Percentiles rank a stretch among this genome's conserved stretches.
phyloP scores from a whole-genome alignment of 2,113 vertebrate genomes.

The Anoplopoma fimbria region DNA sequence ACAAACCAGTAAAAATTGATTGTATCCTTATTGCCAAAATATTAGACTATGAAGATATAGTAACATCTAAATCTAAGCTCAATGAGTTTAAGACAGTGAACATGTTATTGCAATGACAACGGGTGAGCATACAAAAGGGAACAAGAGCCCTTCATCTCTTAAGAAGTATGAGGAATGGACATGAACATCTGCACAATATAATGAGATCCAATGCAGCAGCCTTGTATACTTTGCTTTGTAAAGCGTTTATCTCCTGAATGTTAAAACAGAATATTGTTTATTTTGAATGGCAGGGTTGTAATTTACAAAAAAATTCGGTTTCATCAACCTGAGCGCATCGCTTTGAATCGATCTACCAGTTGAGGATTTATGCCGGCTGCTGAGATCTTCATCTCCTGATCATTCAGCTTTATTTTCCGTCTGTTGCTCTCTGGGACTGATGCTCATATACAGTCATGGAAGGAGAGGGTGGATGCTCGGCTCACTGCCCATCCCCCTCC shows the following conservation, averaged over 20 bases:
- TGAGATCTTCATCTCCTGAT: constrained; percentile 15
- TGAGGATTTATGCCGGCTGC: constrained; percentile 14
- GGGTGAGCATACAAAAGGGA: background rate
- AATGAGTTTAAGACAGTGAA: background rate
- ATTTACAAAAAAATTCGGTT: background rate
- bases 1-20: background rate
- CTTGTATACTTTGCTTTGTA: background rate
- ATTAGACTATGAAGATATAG: background rate
- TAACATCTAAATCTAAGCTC: background rate
- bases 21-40: background rate
- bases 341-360: background rate
- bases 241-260: background rate
- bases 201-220: background rate
- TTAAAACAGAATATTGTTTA: background rate
- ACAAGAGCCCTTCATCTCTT: background rate
- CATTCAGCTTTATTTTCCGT: constrained; percentile 34
- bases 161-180: background rate
- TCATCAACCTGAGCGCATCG: background rate
- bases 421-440: constrained; percentile 31
- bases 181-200: background rate
- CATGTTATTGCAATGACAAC: background rate
- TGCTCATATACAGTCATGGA: constrained; percentile 49
- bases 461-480: constrained; percentile 28
- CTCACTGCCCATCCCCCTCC: constrained; percentile 62
- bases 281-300: background rate